These are phyloP conservation scores for Xylocampa areola DNA, from an alignment of 2,888 invertebrate species.

Conservation along the genomic window DNA sequence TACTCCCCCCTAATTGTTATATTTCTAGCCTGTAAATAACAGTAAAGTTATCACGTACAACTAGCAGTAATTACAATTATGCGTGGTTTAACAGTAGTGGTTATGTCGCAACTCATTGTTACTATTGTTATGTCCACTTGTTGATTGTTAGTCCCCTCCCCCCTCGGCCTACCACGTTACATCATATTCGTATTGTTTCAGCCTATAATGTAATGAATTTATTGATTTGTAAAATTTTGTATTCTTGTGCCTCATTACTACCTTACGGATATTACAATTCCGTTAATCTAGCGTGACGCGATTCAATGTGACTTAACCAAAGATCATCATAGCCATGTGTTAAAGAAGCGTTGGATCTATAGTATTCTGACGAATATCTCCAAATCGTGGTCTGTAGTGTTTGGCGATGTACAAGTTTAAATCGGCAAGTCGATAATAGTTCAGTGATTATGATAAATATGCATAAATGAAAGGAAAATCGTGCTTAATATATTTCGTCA, in stretches of 20 bases:
- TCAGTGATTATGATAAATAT: neutral
- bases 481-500: neutral
- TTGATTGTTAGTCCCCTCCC: conserved; percentile 34
- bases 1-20: neutral
- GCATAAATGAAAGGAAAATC: neutral
- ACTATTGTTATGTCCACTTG: conserved; percentile 46
- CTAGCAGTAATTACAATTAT: conserved; percentile 39
- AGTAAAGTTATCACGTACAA: conserved; percentile 12
- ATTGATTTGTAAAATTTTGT: neutral
- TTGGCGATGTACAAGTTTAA: neutral
- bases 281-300: too few relatives aligned
- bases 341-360: too few relatives aligned
- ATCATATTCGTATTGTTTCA: conserved; percentile 45
- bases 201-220: conserved; percentile 11
- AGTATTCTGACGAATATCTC: too few relatives aligned
- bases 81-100: conserved; percentile 26
- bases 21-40: neutral
- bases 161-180: conserved; percentile 26
- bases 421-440: neutral
- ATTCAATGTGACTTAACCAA: too few relatives aligned
- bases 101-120: conserved; percentile 45
- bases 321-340: too few relatives aligned
- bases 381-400: too few relatives aligned
- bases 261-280: too few relatives aligned
- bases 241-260: too few relatives aligned